Evolutionary conservation across 2,113 vertebrate genomes (phyloP), one percentile per base, ranked within the genome.

Genomic region (Hepsetus odoe): DNA sequence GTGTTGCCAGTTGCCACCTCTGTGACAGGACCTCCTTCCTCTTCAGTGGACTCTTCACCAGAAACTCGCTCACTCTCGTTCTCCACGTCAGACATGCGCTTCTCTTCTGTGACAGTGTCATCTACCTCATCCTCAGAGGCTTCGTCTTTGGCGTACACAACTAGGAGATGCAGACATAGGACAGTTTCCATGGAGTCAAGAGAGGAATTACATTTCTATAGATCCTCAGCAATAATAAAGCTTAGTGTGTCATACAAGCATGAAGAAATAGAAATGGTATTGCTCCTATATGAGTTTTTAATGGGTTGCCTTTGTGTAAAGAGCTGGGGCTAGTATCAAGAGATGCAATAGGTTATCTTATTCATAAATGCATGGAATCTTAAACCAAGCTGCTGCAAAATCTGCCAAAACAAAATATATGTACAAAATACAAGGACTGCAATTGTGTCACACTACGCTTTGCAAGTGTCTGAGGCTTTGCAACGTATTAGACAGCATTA

Each of bases 31-130:
- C 77, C 88, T 74, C 76, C 89, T 70, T 90, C 90, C 24, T 67
- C 91, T 42, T 87, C 87, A 0, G 72, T 85, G 22, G 86, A 91
- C 53, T 91, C 91, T 28, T 94, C 91, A 74, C 84, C 84, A 0
- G 85, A 87, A 58, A 85, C 71, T 53, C 87, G 71, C 55, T 85
- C 87, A 38, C 46, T 90, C 9, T 85, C 71, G 1, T 74, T 40
- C 80, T 85, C 86, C 0, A 86, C 88, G 0, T 93, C 91, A 2
- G 86, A 87, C 51, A 85, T 46, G 9, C 87, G 89, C 49, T 91
- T 89, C 40, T 70, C 86, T 7, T 86, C 81, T 0, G 42, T 83
- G 1, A 81, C 74, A 0, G 72, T 71, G 56, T 92, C 91, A 44
- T 72, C 89, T 10, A 82, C 28, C 28, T 87, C 89, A 24, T 88